A percentile compares a stretch with the other conserved stretches of the same genome.
phyloP scores from a whole-genome alignment of 1,140 invertebrate genomes.

The Melanaphis sacchari region DNA sequence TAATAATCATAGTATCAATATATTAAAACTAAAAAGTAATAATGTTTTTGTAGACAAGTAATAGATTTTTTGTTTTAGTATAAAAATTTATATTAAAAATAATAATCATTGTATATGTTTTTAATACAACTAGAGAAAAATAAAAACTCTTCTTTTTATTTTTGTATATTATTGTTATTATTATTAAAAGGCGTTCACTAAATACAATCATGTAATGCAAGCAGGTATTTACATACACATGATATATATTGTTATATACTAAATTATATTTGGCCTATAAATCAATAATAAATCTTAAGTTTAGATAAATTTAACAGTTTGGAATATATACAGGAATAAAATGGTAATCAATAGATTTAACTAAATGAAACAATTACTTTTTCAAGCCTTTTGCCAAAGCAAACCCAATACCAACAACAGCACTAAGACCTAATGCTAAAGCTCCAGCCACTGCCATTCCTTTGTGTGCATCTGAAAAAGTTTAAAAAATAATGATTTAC shows the following conservation, averaged over 20 bases:
- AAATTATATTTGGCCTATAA: neutral
- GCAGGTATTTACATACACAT: neutral
- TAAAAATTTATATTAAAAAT: neutral
- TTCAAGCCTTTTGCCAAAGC: constrained; percentile 74
- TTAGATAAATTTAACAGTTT: constrained; percentile 19
- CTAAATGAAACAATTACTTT: constrained; percentile 42
- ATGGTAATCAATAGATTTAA: neutral
- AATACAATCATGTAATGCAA: neutral
- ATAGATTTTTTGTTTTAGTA: neutral
- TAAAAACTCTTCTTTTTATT: neutral
- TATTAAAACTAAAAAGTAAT: neutral
- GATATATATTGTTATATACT: neutral
- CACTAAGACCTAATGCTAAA: constrained; percentile 79
- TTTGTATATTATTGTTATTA: neutral
- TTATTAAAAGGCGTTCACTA: neutral
- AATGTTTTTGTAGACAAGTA: neutral
- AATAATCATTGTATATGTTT: neutral
- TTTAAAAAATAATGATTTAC: neutral
- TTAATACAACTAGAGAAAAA: neutral
- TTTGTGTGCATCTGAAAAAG: constrained; percentile 77
- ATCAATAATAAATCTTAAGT: neutral
- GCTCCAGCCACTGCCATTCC: constrained; percentile 89
- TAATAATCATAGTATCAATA: neutral
- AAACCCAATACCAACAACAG: constrained; percentile 79
- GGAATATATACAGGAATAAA: constrained; percentile 34